Evolutionary conservation across 2,797 vertebrate genomes (phyloP).

Genomic region (Schizothorax lantsangensis): DNA sequence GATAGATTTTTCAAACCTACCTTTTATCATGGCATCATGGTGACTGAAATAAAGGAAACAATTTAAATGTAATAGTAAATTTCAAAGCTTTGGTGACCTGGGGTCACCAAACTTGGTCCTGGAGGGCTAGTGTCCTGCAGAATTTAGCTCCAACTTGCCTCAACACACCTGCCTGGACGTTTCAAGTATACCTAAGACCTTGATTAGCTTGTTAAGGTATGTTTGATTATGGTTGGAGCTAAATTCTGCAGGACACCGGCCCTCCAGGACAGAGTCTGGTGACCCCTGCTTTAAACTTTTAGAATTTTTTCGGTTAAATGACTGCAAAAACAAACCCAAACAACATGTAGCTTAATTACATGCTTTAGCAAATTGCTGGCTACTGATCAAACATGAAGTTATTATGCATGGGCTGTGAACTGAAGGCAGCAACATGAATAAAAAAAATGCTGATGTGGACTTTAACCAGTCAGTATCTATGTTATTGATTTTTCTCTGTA

Average conservation of each 20-base stretch:
- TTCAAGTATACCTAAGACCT: background rate
- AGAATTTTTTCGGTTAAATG: background rate
- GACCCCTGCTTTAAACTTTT: background rate
- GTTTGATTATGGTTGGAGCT: background rate
- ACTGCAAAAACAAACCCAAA: background rate
- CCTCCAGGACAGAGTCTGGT: background rate
- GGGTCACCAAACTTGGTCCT: background rate
- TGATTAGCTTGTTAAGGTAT: background rate
- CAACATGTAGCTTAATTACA: background rate
- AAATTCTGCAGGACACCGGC: background rate
- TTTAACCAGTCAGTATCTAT: constrained; percentile 55
- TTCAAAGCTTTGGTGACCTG: background rate
- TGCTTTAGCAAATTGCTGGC: background rate
- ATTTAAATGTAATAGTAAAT: background rate
- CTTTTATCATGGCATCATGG: constrained; percentile 25
- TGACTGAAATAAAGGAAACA: constrained; percentile 61
- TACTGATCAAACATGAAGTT: background rate
- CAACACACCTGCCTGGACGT: background rate
- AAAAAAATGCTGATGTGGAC: background rate
- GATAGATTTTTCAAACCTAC: constrained; percentile 57
- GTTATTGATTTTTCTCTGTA: constrained; percentile 64
- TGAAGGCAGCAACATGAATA: background rate
- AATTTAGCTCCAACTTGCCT: background rate
- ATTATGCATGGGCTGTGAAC: background rate
- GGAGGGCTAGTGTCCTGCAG: background rate